phyloP scores from a whole-genome alignment of 1,140 invertebrate genomes.

The Cyphomyrmex costatus region DNA sequence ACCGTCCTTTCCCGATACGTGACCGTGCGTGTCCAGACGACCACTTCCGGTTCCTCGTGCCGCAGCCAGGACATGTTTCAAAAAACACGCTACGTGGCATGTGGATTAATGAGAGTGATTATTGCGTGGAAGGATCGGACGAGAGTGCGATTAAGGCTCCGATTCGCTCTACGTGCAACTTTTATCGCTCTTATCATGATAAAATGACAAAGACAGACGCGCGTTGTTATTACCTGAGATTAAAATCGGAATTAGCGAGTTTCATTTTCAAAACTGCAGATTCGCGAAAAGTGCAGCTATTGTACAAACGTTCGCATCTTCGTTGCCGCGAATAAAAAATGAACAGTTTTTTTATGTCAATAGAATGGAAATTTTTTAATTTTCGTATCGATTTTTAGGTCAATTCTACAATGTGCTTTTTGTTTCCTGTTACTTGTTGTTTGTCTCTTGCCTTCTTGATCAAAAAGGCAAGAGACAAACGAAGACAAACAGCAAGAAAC shows the following conservation, averaged over 20 bases:
- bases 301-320: background rate
- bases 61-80: slow-evolving; percentile 53
- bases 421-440: too few species aligned
- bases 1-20: slow-evolving; percentile 73
- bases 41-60: slow-evolving; percentile 79
- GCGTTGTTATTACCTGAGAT: slow-evolving; percentile 25
- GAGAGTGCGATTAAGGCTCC: slow-evolving; percentile 64
- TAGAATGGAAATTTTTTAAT: background rate
- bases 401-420: too few species aligned
- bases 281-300: background rate
- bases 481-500: too few species aligned
- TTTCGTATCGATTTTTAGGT: background rate
- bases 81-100: slow-evolving; percentile 63
- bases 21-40: slow-evolving; percentile 73
- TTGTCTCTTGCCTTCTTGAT: too few species aligned
- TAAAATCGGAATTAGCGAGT: background rate
- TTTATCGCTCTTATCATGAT: slow-evolving; percentile 35
- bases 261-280: background rate
- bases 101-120: slow-evolving; percentile 55
- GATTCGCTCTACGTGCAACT: slow-evolving; percentile 28
- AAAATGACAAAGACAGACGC: slow-evolving; percentile 24
- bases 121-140: slow-evolving; percentile 43
- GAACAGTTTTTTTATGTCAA: background rate
- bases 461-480: too few species aligned
- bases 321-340: background rate